A percentile compares a stretch with the other conserved stretches of the same genome.
Conservation (phyloP, 2,797 vertebrate species). For the Nothura maculosa region DNA sequence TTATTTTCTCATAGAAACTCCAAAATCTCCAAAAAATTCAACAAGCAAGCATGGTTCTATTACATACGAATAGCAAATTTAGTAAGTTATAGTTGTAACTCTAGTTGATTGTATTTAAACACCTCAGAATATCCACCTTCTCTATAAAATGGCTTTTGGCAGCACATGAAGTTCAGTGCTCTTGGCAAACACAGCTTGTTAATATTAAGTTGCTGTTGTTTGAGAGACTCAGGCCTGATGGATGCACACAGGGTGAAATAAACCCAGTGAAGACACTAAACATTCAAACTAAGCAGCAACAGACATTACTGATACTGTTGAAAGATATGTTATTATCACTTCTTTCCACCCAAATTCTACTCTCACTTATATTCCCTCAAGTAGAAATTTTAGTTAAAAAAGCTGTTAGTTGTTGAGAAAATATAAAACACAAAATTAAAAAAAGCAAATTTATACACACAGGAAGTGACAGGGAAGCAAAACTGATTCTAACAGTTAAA, state of each 20-base stretch:
- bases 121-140: not conserved
- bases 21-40: not conserved
- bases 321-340: not conserved
- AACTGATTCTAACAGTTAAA: not conserved
- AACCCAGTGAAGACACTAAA: not conserved
- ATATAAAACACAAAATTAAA: not conserved
- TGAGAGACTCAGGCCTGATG: not conserved
- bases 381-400: not conserved
- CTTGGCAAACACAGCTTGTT: not conserved
- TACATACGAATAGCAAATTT: conserved; percentile 2
- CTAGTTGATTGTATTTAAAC: not conserved
- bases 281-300: not conserved
- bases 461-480: not conserved
- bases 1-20: not conserved
- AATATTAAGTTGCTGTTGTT: not conserved
- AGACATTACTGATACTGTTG: not conserved
- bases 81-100: not conserved
- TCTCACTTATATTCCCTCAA: not conserved
- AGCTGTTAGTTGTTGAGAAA: not conserved
- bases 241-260: not conserved
- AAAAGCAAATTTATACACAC: not conserved
- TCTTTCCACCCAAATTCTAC: not conserved
- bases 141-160: not conserved
- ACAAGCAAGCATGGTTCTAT: conserved; percentile 8
- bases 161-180: not conserved